Base-by-base conservation (phyloP, 2,888 invertebrate species). In the Trisateles emortualis region DNA sequence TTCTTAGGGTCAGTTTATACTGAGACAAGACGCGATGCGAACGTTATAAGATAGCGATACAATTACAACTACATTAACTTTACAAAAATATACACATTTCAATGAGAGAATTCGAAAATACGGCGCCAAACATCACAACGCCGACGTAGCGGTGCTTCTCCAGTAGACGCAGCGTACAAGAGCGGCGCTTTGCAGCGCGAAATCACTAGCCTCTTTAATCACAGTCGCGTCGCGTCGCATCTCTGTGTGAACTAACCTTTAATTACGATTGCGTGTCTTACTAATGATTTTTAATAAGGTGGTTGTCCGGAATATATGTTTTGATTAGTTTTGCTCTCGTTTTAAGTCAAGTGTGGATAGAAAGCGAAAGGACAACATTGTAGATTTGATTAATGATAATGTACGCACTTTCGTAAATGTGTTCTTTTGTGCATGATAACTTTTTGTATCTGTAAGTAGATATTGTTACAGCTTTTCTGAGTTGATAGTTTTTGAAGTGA, bases 151-250 rank as follows among this genome's bases (percentile, higher is more conserved):
- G n/a, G n/a, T n/a, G n/a, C n/a, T n/a, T n/a, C n/a, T n/a, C n/a
- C n/a, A n/a, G n/a, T n/a, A n/a, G n/a, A n/a, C n/a, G n/a, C n/a
- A n/a, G n/a, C n/a, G n/a, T n/a, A n/a, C n/a, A n/a, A n/a, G n/a
- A n/a, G n/a, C n/a, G n/a, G n/a, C n/a, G n/a, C n/a, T n/a, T n/a
- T n/a, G n/a, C n/a, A n/a, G n/a, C n/a, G n/a, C n/a, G n/a, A n/a
- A n/a, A n/a, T n/a, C n/a, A n/a, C n/a, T n/a, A n/a, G n/a, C n/a
- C n/a, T n/a, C n/a, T n/a, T n/a, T n/a, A n/a, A n/a, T n/a, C n/a
- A n/a, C n/a, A n/a, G n/a, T n/a, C n/a, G n/a, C n/a, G n/a, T 54
- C 60, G 10, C 14, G 30, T 49, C 63, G 60, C 53, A 64, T 26
- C 14, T 14, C 10, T 39, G n/a, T 6, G n/a, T 2, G 16, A 19